Base-by-base conservation (phyloP, 35 echinoderm and acorn worm species). In the Apostichopus parvimensis region DNA sequence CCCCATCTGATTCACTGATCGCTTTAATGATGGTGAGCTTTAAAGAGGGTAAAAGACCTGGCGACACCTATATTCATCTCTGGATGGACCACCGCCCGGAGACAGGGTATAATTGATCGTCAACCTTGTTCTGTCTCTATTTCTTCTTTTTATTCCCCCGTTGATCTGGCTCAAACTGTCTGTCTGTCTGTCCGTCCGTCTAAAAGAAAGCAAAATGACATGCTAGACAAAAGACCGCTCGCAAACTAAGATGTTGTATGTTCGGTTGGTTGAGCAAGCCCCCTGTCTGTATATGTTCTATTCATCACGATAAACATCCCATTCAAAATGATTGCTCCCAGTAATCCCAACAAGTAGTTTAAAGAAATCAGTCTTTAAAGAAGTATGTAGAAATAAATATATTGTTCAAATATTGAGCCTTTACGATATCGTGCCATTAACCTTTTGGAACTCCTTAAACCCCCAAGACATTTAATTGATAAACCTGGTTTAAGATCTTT, bases 1-100 rank as follows among this genome's bases (percentile, higher is more conserved):
- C 2, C 34, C 34, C 34, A 45, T 45, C 34, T 45, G 34, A 45
- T 45, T 45, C 34, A 45, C 34, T 45, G 34, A 45, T 45, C 34
- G 34, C 34, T 45, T 45, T 45, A 45, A 45, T 45, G 34, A 45
- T 45, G 34, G 34, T 45, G 34, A 45, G 34, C 34, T 45, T 45
- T 45, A 45, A 45, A 45, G 34, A 45, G 34, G 34, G 34, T 45
- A 45, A 45, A 45, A 45, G 34, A 18, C 64, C 64, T 68, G 64
- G 64, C 64, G 64, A 68, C 64, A 68, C 64, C 64, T 68, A 68
- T 68, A 68, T 68, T 68, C 64, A 68, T 68, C 64, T 68, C 64
- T 68, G 64, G 64, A 18, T 14, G 64, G 64, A 68, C 64, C 64
- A 68, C 64, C 64, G 64, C 64, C 64, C 64, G 64, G 18, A 68